phyloP scores from a whole-genome alignment of 2,797 vertebrate species.

The Ceryle rudis region DNA sequence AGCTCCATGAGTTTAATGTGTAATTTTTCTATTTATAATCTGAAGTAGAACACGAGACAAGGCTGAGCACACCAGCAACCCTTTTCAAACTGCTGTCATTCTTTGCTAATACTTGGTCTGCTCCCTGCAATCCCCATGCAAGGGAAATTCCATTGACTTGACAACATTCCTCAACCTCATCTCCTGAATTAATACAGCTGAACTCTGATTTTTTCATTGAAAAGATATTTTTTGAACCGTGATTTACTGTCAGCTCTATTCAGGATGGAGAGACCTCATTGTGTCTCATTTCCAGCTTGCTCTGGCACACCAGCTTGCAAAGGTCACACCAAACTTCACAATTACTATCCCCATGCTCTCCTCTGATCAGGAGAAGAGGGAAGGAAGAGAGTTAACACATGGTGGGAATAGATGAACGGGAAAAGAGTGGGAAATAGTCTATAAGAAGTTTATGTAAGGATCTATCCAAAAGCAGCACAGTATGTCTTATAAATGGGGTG shows the following conservation, averaged over 20 bases:
- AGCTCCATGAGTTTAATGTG: not conserved
- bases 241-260: not conserved
- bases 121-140: not conserved
- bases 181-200: not conserved
- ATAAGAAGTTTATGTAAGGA: not conserved
- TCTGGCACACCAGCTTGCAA: not conserved
- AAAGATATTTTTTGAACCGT: not conserved
- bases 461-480: not conserved
- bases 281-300: not conserved
- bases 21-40: not conserved
- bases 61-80: not conserved
- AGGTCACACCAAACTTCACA: not conserved
- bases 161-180: not conserved
- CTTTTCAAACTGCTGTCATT: not conserved
- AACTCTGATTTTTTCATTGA: not conserved
- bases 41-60: not conserved
- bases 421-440: not conserved
- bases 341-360: not conserved
- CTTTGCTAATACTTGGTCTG: not conserved
- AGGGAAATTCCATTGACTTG: not conserved
- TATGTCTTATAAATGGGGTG: not conserved
- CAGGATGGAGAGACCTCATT: not conserved
- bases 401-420: not conserved
- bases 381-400: not conserved
- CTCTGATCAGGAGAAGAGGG: not conserved